These are phyloP conservation scores for Rhinopomastus cyanomelas DNA, from an alignment of 2,113 vertebrate species.

Conservation along the genomic window DNA sequence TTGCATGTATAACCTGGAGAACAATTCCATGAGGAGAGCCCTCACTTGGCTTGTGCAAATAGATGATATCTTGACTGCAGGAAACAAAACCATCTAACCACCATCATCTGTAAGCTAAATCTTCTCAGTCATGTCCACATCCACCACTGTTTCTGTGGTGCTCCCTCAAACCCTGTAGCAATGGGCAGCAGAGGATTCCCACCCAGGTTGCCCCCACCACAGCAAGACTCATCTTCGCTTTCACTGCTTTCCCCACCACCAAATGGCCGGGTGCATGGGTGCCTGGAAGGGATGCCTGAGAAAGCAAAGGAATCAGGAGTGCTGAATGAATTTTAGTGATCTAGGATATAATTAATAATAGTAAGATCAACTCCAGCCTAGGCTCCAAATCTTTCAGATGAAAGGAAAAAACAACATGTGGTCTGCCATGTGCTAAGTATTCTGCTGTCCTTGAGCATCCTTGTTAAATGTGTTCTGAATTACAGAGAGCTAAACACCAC, in stretches of 20 bases:
- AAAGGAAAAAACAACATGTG: background rate
- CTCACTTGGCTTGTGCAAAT: background rate
- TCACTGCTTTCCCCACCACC: background rate
- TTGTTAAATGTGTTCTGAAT: background rate
- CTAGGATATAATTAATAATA: background rate
- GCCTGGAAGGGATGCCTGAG: background rate
- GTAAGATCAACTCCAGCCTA: background rate
- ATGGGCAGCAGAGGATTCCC: background rate
- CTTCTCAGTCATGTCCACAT: background rate
- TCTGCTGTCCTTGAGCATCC: background rate
- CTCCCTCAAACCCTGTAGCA: fast-evolving
- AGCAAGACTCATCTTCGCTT: background rate
- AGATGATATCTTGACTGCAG: background rate
- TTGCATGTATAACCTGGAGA: fast-evolving
- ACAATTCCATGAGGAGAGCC: background rate
- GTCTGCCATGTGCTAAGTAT: background rate
- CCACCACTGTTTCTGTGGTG: background rate
- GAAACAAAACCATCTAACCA: background rate
- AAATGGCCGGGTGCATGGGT: background rate
- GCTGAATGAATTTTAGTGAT: background rate
- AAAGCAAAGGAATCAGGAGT: background rate
- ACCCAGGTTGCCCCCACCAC: background rate
- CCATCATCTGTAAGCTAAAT: background rate
- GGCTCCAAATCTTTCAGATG: background rate
- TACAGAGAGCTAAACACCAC: background rate